phyloP scores from a whole-genome alignment of 2,113 vertebrate genomes.

The Pelobates fuscus region DNA sequence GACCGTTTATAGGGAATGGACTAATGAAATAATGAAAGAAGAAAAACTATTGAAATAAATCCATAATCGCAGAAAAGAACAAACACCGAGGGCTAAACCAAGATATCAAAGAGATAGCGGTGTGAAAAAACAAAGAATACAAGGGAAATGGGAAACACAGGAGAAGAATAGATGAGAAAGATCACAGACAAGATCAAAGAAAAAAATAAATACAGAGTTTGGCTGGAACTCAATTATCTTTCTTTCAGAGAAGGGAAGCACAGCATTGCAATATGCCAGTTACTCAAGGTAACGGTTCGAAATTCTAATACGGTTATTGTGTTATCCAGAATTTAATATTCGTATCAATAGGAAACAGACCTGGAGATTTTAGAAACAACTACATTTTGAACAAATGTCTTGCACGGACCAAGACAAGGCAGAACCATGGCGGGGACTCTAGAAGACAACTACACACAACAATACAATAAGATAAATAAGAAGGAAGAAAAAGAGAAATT shows the following conservation, averaged over 20 bases:
- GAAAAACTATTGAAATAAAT: constrained; percentile 12
- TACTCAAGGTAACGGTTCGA: constrained; percentile 1
- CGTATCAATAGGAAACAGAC: constrained; percentile 12
- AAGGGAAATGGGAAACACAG: constrained; percentile 7
- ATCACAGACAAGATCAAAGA: constrained; percentile 29
- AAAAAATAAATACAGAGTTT: constrained; percentile 9
- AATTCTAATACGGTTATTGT: constrained; percentile 5
- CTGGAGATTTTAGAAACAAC: not conserved
- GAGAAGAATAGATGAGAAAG: constrained; percentile 21
- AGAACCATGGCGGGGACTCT: not conserved
- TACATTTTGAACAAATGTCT: not conserved
- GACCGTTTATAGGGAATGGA: constrained; percentile 25
- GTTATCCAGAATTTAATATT: constrained; percentile 7
- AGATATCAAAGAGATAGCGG: constrained; percentile 24
- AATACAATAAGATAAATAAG: no score
- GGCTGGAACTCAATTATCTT: constrained; percentile 13
- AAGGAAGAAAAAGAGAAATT: no score
- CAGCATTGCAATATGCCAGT: not conserved
- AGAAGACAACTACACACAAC: not conserved
- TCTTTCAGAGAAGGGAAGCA: constrained; percentile 6
- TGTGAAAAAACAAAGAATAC: not conserved
- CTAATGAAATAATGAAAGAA: constrained; percentile 40
- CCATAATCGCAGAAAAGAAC: constrained; percentile 1
- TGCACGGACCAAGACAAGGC: not conserved
- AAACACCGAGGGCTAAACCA: not conserved